These are phyloP conservation scores for Myiopsitta monachus DNA, from an alignment of 2,113 vertebrate species.

Conservation along the genomic window DNA sequence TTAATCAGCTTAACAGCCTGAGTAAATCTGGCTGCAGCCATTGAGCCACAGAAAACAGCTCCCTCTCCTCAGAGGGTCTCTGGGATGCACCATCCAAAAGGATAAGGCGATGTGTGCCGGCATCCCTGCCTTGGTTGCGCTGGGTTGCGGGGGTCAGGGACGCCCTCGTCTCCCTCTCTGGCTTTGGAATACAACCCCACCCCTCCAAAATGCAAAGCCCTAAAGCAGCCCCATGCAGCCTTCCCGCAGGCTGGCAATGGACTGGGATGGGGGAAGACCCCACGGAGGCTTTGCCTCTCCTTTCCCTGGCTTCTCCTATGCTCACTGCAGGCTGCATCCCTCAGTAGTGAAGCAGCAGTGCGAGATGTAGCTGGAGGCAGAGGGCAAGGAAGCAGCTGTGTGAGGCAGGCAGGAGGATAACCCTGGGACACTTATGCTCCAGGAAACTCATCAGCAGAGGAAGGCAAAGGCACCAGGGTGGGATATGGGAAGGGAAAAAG, in stretches of 20 bases:
- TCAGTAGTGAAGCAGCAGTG: neutral
- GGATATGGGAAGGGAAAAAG: neutral
- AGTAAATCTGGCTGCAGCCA: constrained; percentile 16
- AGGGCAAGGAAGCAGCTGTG: neutral
- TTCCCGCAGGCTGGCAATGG: neutral
- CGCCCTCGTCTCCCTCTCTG: neutral
- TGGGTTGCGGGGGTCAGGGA: neutral
- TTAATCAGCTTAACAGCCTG: constrained; percentile 69
- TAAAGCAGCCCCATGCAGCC: neutral
- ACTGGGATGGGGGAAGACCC: neutral
- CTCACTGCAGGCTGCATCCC: neutral
- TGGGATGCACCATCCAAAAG: neutral
- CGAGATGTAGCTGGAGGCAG: neutral
- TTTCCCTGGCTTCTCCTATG: neutral
- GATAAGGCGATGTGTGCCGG: rapidly evolving
- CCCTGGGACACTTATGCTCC: neutral
- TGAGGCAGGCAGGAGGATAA: neutral
- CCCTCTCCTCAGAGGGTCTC: neutral
- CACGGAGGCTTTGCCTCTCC: neutral
- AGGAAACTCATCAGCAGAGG: neutral
- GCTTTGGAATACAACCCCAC: neutral
- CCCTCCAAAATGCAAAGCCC: neutral
- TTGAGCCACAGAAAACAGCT: neutral
- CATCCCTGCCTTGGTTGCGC: neutral
- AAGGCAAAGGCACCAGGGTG: neutral